Base-by-base conservation (phyloP, 2,113 vertebrate genomes). In the Diglossa brunneiventris region DNA sequence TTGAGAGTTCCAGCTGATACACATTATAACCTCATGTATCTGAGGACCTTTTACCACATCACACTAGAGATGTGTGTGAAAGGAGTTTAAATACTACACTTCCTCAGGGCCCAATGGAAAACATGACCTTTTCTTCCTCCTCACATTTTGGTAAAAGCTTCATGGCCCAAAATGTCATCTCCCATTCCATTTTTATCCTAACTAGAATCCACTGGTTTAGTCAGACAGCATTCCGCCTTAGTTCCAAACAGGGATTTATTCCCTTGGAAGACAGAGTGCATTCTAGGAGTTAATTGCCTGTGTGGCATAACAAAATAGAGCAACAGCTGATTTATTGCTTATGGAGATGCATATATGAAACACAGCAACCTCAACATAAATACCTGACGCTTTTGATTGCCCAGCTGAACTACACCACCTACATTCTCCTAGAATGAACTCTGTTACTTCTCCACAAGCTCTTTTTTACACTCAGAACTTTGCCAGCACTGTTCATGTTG, bases 401-500 rank as follows among this genome's bases (percentile, higher is more conserved):
- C n/a, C 86, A 6, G 13, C 89, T 56, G 15, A 83, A 70, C 22
- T 33, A 0, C 0, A 70, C 13, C 35, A n/a, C 37, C 92, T 50
- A 61, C 46, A 61, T 44, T 27, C 50, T 96, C 83, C 90, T 94
- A 91, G 93, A 96, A 97, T 82, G 94, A 97, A 95, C 94, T 90
- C 94, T 97, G 92, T 70, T 76, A 18, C 89, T 90, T 83, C 80
- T 75, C 66, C 78, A 75, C 69, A 77, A 87, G 83, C 95, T 92
- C 68, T 87, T 92, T 95, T 74, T 93, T 33, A 64, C 47, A 47
- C 80, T 63, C 63, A 72, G 39, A 98, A 97, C 95, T 98, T 98
- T 98, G 97, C 96, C 98, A 98, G 98, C 98, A 98, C 98, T 98
- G 98, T 98, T 98, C 97, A 98, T 98, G 97, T 98, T 95, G 96